Conservation (phyloP, 2,888 invertebrate genomes). For the Tethea ocularis region DNA sequence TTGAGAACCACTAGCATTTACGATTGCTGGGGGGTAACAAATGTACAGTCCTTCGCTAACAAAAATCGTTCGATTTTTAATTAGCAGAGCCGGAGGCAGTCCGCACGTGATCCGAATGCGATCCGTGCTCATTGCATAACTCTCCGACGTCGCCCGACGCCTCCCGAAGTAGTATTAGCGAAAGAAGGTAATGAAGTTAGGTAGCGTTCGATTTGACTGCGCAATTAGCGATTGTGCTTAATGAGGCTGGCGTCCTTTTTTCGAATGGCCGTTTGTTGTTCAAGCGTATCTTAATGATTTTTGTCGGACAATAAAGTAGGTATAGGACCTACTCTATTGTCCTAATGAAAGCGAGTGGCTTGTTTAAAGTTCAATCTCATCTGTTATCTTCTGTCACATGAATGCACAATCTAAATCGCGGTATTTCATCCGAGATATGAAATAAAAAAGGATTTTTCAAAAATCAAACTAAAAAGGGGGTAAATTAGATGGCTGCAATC, state of each 20-base stretch:
- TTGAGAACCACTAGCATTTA: background rate
- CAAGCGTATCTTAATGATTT: background rate
- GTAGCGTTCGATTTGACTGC: conserved; percentile 64
- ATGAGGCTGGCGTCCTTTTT: conserved; percentile 54
- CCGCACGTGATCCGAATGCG: conserved; percentile 71
- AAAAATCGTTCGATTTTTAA: conserved; percentile 82
- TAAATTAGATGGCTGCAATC: too few relatives aligned
- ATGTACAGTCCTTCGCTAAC: conserved; percentile 45
- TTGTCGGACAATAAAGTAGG: background rate
- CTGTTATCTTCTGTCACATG: too few relatives aligned
- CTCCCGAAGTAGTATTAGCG: conserved; percentile 55
- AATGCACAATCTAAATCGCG: too few relatives aligned
- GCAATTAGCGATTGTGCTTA: conserved; percentile 71
- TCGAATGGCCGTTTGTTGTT: conserved; percentile 19
- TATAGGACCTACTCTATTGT: too few relatives aligned
- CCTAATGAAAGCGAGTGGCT: too few relatives aligned
- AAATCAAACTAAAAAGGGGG: too few relatives aligned
- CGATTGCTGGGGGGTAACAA: conserved; percentile 5
- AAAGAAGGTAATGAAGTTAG: conserved; percentile 70
- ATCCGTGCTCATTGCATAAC: conserved; percentile 58
- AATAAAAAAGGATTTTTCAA: too few relatives aligned
- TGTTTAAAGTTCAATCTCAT: too few relatives aligned
- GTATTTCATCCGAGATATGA: too few relatives aligned
- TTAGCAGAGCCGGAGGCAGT: conserved; percentile 63
- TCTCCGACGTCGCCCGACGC: conserved; percentile 37